Base-by-base conservation (phyloP, 2,888 invertebrate genomes). In the Torymus tubicola region DNA sequence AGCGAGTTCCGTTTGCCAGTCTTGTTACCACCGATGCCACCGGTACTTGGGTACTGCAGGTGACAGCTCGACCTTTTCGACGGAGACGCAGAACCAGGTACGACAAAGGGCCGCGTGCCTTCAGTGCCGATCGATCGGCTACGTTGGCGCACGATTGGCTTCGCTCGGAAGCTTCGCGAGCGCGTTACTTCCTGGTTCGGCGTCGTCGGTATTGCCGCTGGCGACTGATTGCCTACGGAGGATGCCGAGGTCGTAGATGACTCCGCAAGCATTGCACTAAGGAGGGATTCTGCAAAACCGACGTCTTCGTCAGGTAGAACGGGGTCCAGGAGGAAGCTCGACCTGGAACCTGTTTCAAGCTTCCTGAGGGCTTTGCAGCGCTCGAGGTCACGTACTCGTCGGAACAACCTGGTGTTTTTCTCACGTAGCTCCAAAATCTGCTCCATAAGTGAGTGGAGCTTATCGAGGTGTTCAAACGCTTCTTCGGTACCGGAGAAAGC, bases 381-480 rank as follows among this genome's bases (percentile, higher is more conserved):
- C 86, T 96, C 95, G 58, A 96, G 92, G 85, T 96, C 96, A 80
- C 94, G 93, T 42, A 96, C 93, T 71, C 94, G 92, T 84, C 93
- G 92, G 78, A 95, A 93, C 31, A 96, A 91, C 82, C 93, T 93
- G 0, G 93, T 92, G 89, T 96, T 96, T 83, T 96, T 94, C 85
- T 95, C 94, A 83, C 94, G 93, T 57, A 96, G 90, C 61, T 93
- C 93, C 8, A 96, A 92, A 83, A 96, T 93, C 86, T 96, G 95
- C 86, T 96, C 96, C 90, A 97, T 93, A 53, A 97, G 91, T 81
- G 94, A 93, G 85, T 96, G 94, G 10, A 97, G 92, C 85, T 95
- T 95, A 84, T 96, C 96, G 70, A 97, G 90, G 86, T 97, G 96
- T 86, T 96, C 96, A 82, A 97, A 93, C 0, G 94, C 93, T 84